Conservation (phyloP, 2,888 invertebrate genomes). For the Rhimphoctona megacephalus region DNA sequence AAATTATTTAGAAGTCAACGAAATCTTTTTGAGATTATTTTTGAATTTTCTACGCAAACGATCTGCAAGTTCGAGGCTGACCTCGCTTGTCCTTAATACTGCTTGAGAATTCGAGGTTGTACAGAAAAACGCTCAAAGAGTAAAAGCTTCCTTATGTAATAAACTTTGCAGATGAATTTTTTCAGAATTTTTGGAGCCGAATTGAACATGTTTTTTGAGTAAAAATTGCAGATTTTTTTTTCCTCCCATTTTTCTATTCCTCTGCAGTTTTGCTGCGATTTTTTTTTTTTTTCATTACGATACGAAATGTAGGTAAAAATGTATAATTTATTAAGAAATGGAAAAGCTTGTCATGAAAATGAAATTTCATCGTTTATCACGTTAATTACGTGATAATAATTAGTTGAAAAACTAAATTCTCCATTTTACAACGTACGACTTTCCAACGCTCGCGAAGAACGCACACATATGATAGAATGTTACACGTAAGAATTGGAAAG, state of each 20-base stretch:
- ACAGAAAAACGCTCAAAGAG: not conserved
- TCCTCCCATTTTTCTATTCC: too few relatives aligned
- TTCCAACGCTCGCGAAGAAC: not conserved
- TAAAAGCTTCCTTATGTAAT: too few relatives aligned
- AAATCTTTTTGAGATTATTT: too few relatives aligned
- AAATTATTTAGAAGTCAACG: too few relatives aligned
- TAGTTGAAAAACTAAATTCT: not conserved
- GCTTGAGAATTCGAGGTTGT: not conserved
- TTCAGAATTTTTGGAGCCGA: too few relatives aligned
- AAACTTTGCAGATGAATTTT: too few relatives aligned
- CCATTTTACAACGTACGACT: not conserved
- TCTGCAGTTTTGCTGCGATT: too few relatives aligned
- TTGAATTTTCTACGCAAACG: too few relatives aligned
- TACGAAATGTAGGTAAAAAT: not conserved
- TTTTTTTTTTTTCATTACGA: not conserved
- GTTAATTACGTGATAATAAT: not conserved
- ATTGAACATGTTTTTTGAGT: too few relatives aligned
- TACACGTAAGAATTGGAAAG: conserved; percentile 55
- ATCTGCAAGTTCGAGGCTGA: too few relatives aligned
- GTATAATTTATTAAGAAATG: not conserved
- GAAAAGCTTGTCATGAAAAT: not conserved
- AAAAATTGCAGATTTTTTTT: too few relatives aligned
- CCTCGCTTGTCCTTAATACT: too few relatives aligned
- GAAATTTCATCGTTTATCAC: not conserved
- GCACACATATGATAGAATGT: not conserved